Conservation (phyloP, 2,113 vertebrate species). For the Piliocolobus tephrosceles region DNA sequence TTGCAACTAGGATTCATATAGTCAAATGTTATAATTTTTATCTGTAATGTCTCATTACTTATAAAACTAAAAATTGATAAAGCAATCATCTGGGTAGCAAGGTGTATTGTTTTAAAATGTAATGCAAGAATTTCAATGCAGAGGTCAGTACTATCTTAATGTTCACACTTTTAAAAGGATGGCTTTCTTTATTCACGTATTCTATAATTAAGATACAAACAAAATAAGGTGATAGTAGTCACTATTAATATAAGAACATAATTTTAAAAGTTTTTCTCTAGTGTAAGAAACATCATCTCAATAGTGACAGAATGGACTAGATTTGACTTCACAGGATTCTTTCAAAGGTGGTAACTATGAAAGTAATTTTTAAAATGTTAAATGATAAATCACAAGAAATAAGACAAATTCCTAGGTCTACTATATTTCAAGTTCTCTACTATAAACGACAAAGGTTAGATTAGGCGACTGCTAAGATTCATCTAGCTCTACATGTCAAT, state of each 20-base stretch:
- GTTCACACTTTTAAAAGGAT: neutral
- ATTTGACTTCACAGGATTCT: neutral
- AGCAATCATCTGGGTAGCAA: neutral
- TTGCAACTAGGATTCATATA: neutral
- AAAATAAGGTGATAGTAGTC: neutral
- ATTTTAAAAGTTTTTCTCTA: constrained; percentile 7
- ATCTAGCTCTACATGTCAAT: neutral
- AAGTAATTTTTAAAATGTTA: constrained; percentile 43
- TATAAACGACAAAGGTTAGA: neutral
- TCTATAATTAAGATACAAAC: neutral
- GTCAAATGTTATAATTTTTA: constrained; percentile 3
- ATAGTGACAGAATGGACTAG: neutral
- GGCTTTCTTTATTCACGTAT: constrained; percentile 4
- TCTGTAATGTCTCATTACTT: neutral
- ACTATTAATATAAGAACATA: neutral
- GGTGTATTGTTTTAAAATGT: neutral
- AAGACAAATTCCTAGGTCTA: neutral
- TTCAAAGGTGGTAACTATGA: constrained; percentile 15
- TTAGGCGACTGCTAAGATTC: neutral
- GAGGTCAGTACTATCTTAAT: neutral
- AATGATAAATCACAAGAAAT: neutral
- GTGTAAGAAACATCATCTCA: neutral
- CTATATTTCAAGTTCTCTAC: neutral
- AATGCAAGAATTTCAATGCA: neutral
- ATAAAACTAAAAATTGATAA: constrained; percentile 35